Percentiles rank a stretch among this genome's conserved stretches.
These are phyloP conservation scores for Phyllotreta cruciferae DNA, from an alignment of 2,888 invertebrate genomes.

Conservation along the genomic window DNA sequence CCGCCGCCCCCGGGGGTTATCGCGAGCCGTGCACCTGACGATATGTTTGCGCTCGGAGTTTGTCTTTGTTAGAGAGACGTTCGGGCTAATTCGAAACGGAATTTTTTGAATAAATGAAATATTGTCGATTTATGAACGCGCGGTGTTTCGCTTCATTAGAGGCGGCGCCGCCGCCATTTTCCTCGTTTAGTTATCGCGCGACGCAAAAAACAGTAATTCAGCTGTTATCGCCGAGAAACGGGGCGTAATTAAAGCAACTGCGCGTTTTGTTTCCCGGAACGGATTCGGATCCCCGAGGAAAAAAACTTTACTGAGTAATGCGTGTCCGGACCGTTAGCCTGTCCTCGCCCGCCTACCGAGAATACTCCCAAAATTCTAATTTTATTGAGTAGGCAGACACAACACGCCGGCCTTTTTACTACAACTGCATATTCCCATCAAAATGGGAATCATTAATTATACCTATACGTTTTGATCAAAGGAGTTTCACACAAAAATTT, in stretches of 20 bases:
- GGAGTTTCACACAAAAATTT: no score
- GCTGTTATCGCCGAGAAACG: constrained; percentile 6
- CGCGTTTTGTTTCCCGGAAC: constrained; percentile 11
- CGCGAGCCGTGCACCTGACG: constrained; percentile 48
- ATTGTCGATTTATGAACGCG: not conserved
- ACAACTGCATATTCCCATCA: not conserved
- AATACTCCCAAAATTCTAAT: constrained; percentile 4
- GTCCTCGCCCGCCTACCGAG: constrained; percentile 7
- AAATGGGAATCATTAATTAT: not conserved
- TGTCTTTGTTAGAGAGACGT: constrained; percentile 15
- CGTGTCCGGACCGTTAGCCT: constrained; percentile 9
- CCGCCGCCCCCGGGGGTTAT: constrained; percentile 35
- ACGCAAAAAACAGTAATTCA: constrained; percentile 13
- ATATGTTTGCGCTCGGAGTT: constrained; percentile 42
- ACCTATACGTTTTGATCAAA: not conserved
- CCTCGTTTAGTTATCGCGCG: constrained; percentile 2
- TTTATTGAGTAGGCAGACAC: constrained; percentile 4
- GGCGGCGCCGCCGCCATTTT: not conserved
- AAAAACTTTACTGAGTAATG: constrained; percentile 11
- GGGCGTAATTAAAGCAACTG: constrained; percentile 11
- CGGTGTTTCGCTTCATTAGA: no score
- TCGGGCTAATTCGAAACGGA: constrained; percentile 5
- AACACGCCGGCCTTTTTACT: not conserved
- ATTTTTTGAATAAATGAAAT: not conserved
- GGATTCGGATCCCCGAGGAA: not conserved